phyloP scores from a whole-genome alignment of 1,140 invertebrate genomes.

The Periplaneta americana region DNA sequence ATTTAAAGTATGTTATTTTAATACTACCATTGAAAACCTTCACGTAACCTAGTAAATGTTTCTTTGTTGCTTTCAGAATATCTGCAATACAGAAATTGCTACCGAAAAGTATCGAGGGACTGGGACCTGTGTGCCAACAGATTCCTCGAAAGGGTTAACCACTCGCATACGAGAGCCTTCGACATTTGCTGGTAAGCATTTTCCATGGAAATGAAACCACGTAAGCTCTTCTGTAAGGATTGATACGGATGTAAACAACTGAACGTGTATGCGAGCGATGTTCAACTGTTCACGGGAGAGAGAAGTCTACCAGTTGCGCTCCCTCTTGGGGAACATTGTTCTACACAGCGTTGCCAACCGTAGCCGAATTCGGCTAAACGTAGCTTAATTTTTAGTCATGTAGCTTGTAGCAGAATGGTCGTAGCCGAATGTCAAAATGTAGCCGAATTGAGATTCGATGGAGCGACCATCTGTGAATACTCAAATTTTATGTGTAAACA shows the following conservation, averaged over 20 bases:
- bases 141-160: constrained; percentile 24
- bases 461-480: too few species aligned
- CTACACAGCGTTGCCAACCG: too few species aligned
- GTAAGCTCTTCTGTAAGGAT: background rate
- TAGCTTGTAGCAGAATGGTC: too few species aligned
- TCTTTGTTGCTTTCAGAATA: constrained; percentile 23
- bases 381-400: too few species aligned
- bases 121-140: constrained; percentile 27
- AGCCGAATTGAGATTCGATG: too few species aligned
- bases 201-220: background rate
- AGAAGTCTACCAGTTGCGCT: background rate
- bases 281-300: background rate
- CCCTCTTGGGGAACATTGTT: background rate
- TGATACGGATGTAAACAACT: background rate
- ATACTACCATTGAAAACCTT: too few species aligned
- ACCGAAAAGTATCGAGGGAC: constrained; percentile 25
- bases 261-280: background rate
- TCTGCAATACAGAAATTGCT: constrained; percentile 28
- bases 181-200: constrained; percentile 30
- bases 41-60: too few species aligned
- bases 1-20: too few species aligned
- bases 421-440: too few species aligned
- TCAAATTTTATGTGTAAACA: too few species aligned
- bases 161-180: constrained; percentile 20
- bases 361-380: too few species aligned